phyloP scores from a whole-genome alignment of 2,113 vertebrate genomes.

The Notiomystis cincta region DNA sequence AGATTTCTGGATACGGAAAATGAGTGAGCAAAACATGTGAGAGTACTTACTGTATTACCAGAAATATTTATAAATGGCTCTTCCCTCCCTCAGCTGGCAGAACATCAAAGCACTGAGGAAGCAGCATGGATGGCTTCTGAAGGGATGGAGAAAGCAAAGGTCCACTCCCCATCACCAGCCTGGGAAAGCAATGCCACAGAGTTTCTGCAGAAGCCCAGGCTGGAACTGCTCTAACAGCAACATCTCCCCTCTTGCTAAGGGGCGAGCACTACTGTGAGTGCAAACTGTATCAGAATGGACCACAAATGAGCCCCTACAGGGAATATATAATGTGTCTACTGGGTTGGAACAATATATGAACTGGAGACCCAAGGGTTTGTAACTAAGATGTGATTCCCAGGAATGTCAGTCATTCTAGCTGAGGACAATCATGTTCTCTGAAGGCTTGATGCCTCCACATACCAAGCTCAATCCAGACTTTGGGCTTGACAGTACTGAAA shows the following conservation, averaged over 20 bases:
- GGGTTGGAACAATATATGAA: background rate
- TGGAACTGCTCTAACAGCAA: background rate
- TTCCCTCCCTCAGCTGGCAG: conserved; percentile 48
- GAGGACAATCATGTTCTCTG: background rate
- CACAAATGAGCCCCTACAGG: background rate
- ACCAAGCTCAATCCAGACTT: background rate
- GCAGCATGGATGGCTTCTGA: conserved; percentile 3
- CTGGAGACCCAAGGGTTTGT: background rate
- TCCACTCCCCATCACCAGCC: background rate
- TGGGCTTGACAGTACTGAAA: background rate
- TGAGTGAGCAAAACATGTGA: conserved; percentile 55
- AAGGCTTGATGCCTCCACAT: background rate
- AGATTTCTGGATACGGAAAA: conserved; percentile 61
- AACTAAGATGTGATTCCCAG: background rate
- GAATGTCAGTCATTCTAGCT: background rate
- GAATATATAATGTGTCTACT: background rate
- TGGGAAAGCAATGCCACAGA: background rate
- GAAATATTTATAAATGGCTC: conserved; percentile 68
- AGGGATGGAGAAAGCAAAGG: conserved; percentile 26
- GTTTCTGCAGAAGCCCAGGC: background rate
- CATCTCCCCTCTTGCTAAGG: background rate
- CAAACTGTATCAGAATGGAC: background rate
- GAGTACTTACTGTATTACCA: conserved; percentile 68
- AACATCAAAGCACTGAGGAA: conserved; percentile 56
- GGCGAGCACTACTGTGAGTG: background rate